Evolutionary conservation across 2,113 vertebrate genomes (phyloP).

Genomic region (Trematocara nigrifrons): DNA sequence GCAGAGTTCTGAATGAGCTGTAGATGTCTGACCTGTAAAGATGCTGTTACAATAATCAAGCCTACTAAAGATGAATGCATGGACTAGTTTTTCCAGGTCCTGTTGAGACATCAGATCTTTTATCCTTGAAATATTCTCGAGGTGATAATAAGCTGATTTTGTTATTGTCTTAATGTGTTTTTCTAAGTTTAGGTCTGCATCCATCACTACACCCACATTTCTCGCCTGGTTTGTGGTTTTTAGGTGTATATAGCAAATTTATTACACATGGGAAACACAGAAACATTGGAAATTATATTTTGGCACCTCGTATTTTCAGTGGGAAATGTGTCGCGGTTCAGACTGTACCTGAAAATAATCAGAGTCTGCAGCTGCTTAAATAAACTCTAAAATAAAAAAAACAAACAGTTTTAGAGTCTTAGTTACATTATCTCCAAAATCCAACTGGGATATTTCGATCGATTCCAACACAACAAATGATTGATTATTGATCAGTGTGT

Average conservation of each 20-base stretch:
- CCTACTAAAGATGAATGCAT: too few species aligned
- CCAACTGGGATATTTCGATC: accelerated
- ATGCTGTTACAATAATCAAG: too few species aligned
- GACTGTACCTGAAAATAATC: accelerated
- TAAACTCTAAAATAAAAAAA: accelerated
- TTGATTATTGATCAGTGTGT: neutral
- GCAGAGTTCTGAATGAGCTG: too few species aligned
- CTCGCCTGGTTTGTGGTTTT: too few species aligned
- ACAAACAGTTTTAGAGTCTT: neutral
- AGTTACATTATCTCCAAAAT: accelerated
- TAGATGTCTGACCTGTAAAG: too few species aligned
- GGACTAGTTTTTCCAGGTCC: too few species aligned
- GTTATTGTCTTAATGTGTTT: too few species aligned
- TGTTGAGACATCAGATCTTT: too few species aligned
- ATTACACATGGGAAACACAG: neutral
- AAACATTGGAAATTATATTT: accelerated
- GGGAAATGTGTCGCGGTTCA: neutral
- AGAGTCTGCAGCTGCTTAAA: neutral
- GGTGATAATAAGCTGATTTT: too few species aligned
- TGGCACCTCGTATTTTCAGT: neutral
- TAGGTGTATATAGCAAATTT: neutral
- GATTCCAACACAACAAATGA: neutral
- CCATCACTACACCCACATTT: too few species aligned
- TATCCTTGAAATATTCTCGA: too few species aligned
- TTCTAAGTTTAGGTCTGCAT: too few species aligned